Base-by-base conservation (phyloP, 1,140 invertebrate genomes). In the Panagrolaimus sp. region DNA sequence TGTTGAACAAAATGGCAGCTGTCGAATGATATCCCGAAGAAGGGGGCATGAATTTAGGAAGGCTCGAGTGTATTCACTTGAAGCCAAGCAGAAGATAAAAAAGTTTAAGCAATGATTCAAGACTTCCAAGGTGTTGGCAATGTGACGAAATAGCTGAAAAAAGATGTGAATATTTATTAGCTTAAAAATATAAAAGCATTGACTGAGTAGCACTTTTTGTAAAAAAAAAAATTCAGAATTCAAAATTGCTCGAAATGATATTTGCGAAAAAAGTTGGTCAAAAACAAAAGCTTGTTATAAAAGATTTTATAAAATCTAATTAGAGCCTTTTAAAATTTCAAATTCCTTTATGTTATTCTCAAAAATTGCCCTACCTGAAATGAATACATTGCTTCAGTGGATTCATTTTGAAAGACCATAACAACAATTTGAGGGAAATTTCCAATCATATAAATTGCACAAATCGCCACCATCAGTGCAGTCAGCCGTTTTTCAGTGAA, bases 361-460 rank as follows among this genome's bases (percentile, higher is more conserved):
- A 8, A 20, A 25, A 9, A 16, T 25, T 1, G 2, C 13, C 51
- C 11, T 42, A 42, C 62, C 9, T 63, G 62, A 42, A 63, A 63
- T n/a, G 16, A 42, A 63, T 63, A 63, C 5, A 20, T 31, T 38
- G 27, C n/a, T 16, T 63, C 42, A 5, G 13, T 63, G 5, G 27
- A 31, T 42, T 63, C 62, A 63, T 63, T 63, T 63, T 63, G 62
- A 42, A 63, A 42, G 1, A 63, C 3, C 62, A 63, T 63, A 20
- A 63, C 62, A 14, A 43, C 42, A 4, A 43, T 63, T 63, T 63
- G 62, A 3, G 62, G 62, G 8, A 63, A 31, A 43, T 63, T 63
- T 7, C 62, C 62, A 8, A 63, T 42, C 16, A 27, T 27, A 63
- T 63, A 63, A 8, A 63, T 43, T 16, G 27, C 16, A 27, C 62